Conservation (phyloP, 2,113 vertebrate species). For the Cyprinodon brontotheroides region DNA sequence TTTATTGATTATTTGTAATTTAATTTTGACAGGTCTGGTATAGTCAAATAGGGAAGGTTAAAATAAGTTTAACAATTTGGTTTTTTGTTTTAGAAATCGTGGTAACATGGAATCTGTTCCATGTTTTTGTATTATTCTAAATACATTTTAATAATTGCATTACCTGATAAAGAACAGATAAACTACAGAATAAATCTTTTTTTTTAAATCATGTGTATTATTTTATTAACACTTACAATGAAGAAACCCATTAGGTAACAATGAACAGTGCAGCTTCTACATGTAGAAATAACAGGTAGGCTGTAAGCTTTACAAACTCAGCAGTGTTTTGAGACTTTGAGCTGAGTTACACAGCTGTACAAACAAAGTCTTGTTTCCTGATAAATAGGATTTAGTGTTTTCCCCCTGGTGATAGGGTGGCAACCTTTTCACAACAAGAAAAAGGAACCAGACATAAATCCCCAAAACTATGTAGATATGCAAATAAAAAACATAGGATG, state of each 20-base stretch:
- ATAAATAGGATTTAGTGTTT: neutral
- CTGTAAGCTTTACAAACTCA: neutral
- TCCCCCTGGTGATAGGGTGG: too few relatives aligned
- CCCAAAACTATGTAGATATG: too few relatives aligned
- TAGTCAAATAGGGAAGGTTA: neutral
- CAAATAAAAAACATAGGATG: too few relatives aligned
- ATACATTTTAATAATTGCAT: neutral
- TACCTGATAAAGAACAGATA: neutral
- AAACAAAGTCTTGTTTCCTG: slow-evolving; percentile 17
- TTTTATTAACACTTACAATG: neutral
- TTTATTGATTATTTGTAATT: neutral
- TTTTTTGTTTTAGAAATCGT: neutral
- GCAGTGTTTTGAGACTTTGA: slow-evolving; percentile 15
- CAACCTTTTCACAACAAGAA: too few relatives aligned
- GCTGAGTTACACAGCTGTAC: slow-evolving; percentile 40
- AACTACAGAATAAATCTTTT: neutral
- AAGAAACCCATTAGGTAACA: too few relatives aligned
- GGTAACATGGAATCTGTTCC: too few relatives aligned
- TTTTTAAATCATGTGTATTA: neutral
- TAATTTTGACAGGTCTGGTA: too few relatives aligned
- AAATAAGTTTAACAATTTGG: neutral
- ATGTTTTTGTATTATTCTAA: neutral
- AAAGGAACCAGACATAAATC: too few relatives aligned
- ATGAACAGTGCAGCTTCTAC: too few relatives aligned
- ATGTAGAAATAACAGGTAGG: too few relatives aligned